phyloP scores from a whole-genome alignment of 1,140 invertebrate genomes.

The Brachystomella parvula region DNA sequence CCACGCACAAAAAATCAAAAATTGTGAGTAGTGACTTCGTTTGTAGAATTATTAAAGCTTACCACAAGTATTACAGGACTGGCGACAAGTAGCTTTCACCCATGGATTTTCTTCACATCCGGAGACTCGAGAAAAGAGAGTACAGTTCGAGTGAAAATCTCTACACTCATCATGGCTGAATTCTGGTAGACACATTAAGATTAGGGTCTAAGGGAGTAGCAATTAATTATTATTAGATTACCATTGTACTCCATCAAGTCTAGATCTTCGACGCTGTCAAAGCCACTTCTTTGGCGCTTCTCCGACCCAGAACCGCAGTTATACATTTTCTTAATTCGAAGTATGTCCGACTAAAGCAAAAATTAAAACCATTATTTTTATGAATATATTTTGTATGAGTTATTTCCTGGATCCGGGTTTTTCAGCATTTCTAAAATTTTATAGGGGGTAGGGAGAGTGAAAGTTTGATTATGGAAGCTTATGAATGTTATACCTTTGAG shows the following conservation, averaged over 20 bases:
- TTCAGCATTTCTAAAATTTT: no score
- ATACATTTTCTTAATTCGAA: slow-evolving; percentile 9
- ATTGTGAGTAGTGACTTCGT: background rate
- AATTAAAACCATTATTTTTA: background rate
- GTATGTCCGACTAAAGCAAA: slow-evolving; percentile 7
- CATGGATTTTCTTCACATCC: slow-evolving; percentile 5
- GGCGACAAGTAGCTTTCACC: background rate
- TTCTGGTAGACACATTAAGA: background rate
- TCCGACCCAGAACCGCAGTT: background rate
- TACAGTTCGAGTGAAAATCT: background rate
- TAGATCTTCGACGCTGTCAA: background rate
- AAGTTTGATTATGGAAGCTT: no score
- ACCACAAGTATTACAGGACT: slow-evolving; percentile 11
- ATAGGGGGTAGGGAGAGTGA: no score
- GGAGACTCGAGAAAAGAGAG: background rate
- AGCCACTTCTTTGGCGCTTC: background rate
- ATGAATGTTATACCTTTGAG: slow-evolving; percentile 11
- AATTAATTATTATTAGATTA: background rate
- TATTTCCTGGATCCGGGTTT: no score
- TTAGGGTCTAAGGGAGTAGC: background rate
- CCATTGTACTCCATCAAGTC: no score
- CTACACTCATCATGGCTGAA: background rate
- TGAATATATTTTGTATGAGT: background rate
- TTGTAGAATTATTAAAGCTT: background rate
- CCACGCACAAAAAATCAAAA: background rate